Conservation (phyloP, 1,140 invertebrate genomes). For the Diabrotica virgifera region DNA sequence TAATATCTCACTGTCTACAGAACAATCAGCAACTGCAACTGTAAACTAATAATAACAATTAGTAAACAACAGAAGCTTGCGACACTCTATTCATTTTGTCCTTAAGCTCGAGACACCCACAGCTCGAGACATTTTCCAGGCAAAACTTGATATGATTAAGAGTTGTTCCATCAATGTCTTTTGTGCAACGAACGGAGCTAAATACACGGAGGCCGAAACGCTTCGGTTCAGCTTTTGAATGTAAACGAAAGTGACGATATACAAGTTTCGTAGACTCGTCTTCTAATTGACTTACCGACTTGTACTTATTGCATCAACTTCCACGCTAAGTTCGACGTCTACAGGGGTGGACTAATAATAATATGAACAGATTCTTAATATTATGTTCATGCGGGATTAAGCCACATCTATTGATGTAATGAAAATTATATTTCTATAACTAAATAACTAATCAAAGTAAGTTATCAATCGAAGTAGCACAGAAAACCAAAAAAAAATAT, state of each 20-base stretch:
- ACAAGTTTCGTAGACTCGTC: not conserved
- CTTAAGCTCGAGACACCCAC: not conserved
- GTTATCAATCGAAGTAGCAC: no score
- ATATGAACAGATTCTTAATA: no score
- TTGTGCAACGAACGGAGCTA: not conserved
- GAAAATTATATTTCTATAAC: no score
- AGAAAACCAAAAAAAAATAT: no score
- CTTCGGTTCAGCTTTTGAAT: not conserved
- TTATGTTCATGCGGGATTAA: no score
- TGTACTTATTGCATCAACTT: constrained; percentile 1
- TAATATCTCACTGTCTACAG: no score
- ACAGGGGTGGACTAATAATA: not conserved
- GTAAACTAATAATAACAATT: not conserved
- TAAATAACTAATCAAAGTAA: no score
- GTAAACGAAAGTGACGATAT: constrained; percentile 2
- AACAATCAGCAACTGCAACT: not conserved
- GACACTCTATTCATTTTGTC: not conserved
- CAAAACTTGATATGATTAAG: constrained; percentile 3
- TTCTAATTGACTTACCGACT: not conserved
- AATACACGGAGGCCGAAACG: not conserved
- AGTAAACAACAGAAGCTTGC: not conserved
- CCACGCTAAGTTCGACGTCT: not conserved
- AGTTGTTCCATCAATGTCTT: constrained; percentile 1
- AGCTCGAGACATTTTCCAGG: not conserved
- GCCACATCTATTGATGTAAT: no score